A percentile compares a stretch with the other conserved stretches of the same genome.
phyloP scores from a whole-genome alignment of 1,140 invertebrate species.

The Epicauta chinensis region DNA sequence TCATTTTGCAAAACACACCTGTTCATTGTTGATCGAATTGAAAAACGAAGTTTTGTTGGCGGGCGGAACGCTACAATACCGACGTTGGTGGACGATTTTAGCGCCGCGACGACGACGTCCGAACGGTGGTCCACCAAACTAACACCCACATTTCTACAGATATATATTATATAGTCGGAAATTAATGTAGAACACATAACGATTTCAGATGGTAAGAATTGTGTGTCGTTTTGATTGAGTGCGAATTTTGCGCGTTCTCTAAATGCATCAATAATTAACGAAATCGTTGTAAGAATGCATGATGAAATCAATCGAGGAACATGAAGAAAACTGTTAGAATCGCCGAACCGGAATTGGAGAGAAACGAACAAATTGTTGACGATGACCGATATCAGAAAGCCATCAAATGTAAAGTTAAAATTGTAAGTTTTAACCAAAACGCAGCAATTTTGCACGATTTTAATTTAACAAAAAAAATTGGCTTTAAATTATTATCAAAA shows the following conservation, averaged over 20 bases:
- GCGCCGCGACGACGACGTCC: constrained; percentile 17
- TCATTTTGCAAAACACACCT: too few species aligned
- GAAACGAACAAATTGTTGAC: neutral
- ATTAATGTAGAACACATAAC: constrained; percentile 5
- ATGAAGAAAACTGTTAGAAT: constrained; percentile 4
- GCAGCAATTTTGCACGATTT: too few species aligned
- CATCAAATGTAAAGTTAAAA: constrained; percentile 32
- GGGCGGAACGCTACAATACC: too few species aligned
- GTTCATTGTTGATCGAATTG: too few species aligned
- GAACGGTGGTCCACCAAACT: constrained; percentile 7
- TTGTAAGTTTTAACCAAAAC: constrained; percentile 34
- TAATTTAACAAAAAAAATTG: too few species aligned
- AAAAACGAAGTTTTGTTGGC: too few species aligned
- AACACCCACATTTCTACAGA: constrained; percentile 4
- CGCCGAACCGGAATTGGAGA: too few species aligned
- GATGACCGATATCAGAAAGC: constrained; percentile 27
- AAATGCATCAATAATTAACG: constrained; percentile 3
- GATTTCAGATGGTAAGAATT: constrained; percentile 11
- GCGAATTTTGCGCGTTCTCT: neutral
- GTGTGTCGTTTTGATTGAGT: neutral
- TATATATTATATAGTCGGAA: too few species aligned
- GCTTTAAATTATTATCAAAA: too few species aligned
- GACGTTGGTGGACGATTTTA: constrained; percentile 15
- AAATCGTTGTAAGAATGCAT: neutral
- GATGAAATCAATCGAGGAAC: too few species aligned